phyloP scores from a whole-genome alignment of 23 tunicate species.

The Botrylloides violaceus region DNA sequence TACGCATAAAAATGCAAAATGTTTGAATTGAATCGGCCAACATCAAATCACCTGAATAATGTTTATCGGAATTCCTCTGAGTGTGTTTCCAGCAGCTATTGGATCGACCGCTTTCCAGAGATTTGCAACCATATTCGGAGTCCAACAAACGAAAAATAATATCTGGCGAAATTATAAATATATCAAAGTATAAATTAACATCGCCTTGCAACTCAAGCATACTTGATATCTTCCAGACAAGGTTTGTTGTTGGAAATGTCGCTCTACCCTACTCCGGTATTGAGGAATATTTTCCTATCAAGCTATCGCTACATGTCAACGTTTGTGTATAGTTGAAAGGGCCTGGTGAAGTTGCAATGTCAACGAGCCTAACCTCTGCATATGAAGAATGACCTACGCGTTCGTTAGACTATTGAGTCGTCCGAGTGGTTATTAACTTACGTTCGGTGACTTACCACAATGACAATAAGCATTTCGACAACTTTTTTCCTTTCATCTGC shows the following conservation, averaged over 20 bases:
- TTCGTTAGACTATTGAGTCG: no score
- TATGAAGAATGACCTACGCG: no score
- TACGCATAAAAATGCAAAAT: no score
- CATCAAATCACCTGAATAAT: neutral
- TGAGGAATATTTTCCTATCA: neutral
- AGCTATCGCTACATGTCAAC: no score
- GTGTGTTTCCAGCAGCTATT: neutral
- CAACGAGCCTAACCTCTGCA: no score
- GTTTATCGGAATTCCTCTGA: neutral
- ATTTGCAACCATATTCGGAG: slow-evolving; percentile 10
- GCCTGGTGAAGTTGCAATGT: no score
- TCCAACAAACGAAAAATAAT: slow-evolving; percentile 25
- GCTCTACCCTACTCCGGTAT: neutral
- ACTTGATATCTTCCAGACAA: no score
- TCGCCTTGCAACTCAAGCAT: no score
- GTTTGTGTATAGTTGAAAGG: no score
- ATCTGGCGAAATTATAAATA: neutral
- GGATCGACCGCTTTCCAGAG: slow-evolving; percentile 22
- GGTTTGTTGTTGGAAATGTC: neutral
- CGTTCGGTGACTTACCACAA: slow-evolving; percentile 18
- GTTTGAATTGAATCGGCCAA: no score
- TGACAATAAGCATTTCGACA: slow-evolving; percentile 38
- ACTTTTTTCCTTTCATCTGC: slow-evolving; percentile 25
- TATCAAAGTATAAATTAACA: no score
- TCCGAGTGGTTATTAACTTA: no score